Evolutionary conservation across 2,113 vertebrate genomes (phyloP), one percentile per base, ranked within the genome.

Genomic region (Hippocampus abdominalis): DNA sequence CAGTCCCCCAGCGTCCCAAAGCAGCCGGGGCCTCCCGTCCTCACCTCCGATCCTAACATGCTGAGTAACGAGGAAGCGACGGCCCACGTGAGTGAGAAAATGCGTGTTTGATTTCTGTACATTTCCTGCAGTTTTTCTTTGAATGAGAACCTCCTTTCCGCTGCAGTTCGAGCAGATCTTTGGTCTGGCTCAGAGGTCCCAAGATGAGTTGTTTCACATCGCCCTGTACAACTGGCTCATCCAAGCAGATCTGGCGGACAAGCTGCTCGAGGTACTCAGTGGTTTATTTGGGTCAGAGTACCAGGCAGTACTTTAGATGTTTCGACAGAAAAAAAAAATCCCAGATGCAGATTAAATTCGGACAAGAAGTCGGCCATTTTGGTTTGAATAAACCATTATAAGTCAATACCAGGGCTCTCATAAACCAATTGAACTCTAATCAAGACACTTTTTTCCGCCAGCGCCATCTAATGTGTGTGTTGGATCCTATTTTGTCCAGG

Each of bases 1-100:
- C 97, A 99, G 85, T 99, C 97, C 69, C 97, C 97, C 61, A 98
- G 97, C 36, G 97, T 99, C 62, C 97, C 97, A 1, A 98, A 98
- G 82, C 98, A 98, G 67, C 96, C 97, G 0, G 97, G 97, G 27
- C 96, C 97, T 72, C 97, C 97, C 0, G 92, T 98, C 46, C 87
- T 98, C 84, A 97, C 96, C 44, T 97, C 97, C 21, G 97, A 99
- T 77, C 96, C 97, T 49, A 99, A 98, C 78, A 98, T 98, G 96
- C 91, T 99, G 66, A 98, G 96, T 76, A 99, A 98, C 21, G 97
- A 98, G 87, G 97, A 99, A 86, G 96, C 96, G 5, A 94, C 96
- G 0, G 93, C 95, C 23, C 97, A 99, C 11, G 97, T 98, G 92
- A 95, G 96, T 74, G 7, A 27, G 6, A 20, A 20, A 53, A 8